phyloP scores from a whole-genome alignment of 2,797 vertebrate genomes.

The Sphenodon punctatus region DNA sequence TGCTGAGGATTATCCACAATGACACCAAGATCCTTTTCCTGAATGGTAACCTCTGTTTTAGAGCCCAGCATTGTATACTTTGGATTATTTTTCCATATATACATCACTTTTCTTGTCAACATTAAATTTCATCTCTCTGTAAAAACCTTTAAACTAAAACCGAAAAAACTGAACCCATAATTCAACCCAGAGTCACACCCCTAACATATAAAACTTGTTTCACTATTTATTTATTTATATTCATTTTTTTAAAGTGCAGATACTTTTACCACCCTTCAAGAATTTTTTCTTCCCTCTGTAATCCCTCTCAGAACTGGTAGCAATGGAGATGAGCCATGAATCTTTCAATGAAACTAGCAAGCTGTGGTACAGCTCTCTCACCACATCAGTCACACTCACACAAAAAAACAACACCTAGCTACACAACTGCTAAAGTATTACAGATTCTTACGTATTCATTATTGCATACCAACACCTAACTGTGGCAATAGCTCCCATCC shows the following conservation, averaged over 20 bases:
- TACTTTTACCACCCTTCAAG: background rate
- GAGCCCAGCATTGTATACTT: too few species aligned
- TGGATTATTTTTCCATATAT: too few species aligned
- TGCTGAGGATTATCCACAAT: too few species aligned
- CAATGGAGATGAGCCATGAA: background rate
- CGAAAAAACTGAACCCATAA: too few species aligned
- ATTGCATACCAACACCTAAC: background rate
- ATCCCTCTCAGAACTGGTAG: background rate
- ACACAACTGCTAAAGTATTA: background rate
- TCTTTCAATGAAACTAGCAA: background rate
- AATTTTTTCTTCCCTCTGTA: background rate
- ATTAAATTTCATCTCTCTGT: too few species aligned
- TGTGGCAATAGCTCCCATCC: background rate
- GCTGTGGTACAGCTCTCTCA: background rate
- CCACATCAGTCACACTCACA: background rate
- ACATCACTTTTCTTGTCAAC: too few species aligned
- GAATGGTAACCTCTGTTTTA: too few species aligned
- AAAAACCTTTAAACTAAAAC: too few species aligned
- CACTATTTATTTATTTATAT: too few species aligned
- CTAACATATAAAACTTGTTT: too few species aligned
- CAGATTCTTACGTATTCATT: background rate
- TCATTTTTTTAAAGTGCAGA: background rate
- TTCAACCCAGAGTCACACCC: too few species aligned
- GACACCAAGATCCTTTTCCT: too few species aligned
- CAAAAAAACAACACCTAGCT: background rate